phyloP scores from a whole-genome alignment of 2,113 vertebrate genomes.

The Zosterops lateralis region DNA sequence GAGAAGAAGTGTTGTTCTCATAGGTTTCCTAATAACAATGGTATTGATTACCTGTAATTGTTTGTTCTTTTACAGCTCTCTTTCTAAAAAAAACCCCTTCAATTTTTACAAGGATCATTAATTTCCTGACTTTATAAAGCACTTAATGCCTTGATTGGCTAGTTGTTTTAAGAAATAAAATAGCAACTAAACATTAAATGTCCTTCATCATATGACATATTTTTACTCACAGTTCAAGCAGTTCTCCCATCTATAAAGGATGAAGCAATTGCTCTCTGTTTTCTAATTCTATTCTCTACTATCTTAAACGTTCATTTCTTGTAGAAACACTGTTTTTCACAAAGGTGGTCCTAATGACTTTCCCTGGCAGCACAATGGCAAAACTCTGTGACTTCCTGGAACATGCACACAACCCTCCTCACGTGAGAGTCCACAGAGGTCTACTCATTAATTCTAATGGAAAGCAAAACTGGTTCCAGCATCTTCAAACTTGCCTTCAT shows the following conservation, averaged over 20 bases:
- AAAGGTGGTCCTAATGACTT: slow-evolving; percentile 47
- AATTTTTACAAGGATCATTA: slow-evolving; percentile 37
- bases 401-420: neutral
- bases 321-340: neutral
- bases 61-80: slow-evolving; percentile 42
- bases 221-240: neutral
- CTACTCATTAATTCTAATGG: slow-evolving; percentile 60
- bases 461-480: slow-evolving; percentile 28
- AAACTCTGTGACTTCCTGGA: neutral
- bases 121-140: slow-evolving; percentile 36
- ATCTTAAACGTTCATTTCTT: neutral
- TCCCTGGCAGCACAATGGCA: neutral
- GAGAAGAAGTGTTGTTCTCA: slow-evolving; percentile 28
- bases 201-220: neutral
- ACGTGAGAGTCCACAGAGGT: neutral
- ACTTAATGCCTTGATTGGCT: neutral
- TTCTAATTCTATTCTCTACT: neutral
- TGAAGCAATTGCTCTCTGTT: neutral
- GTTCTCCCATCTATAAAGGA: neutral
- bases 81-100: neutral
- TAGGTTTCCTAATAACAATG: slow-evolving; percentile 49
- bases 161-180: slow-evolving; percentile 31
- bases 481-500: slow-evolving; percentile 25
- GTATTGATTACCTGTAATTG: slow-evolving; percentile 54
- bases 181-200: slow-evolving; percentile 1